These are phyloP conservation scores for Myotis brandtii DNA, from an alignment of 2,113 vertebrate species.

Conservation along the genomic window DNA sequence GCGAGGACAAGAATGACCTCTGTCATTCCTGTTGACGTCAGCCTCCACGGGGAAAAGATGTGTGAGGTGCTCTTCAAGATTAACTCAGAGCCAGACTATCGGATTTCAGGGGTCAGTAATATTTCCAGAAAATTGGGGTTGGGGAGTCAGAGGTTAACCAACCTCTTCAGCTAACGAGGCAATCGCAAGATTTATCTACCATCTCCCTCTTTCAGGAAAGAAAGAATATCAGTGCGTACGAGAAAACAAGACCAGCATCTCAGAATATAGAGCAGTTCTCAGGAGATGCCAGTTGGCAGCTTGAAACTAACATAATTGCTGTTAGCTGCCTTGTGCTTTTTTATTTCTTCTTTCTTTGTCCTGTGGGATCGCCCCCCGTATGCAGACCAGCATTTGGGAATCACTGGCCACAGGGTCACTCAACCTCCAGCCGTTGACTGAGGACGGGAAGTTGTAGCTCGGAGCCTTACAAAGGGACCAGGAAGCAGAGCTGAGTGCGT, in stretches of 20 bases:
- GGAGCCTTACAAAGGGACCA: not conserved
- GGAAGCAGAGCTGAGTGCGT: not conserved
- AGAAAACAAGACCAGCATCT: not conserved
- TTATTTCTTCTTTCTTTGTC: not conserved
- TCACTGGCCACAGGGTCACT: not conserved
- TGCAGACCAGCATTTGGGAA: not conserved
- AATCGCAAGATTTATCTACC: not conserved
- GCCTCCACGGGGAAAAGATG: not conserved
- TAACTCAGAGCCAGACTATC: not conserved
- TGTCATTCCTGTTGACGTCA: not conserved
- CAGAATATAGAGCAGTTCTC: not conserved
- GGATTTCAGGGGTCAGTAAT: not conserved
- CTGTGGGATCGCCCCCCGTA: not conserved
- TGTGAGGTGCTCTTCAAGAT: not conserved
- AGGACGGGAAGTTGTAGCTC: not conserved
- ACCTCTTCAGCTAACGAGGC: not conserved
- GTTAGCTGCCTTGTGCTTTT: not conserved
- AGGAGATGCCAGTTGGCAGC: not conserved
- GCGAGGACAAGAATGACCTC: not conserved
- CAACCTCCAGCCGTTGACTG: not conserved
- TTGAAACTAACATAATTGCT: not conserved
- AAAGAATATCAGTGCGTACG: not conserved
- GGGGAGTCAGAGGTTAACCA: not conserved
- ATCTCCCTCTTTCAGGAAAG: not conserved
- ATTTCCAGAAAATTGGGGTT: not conserved